These are phyloP conservation scores for Carlito syrichta DNA, from an alignment of 2,113 vertebrate genomes.

Conservation along the genomic window DNA sequence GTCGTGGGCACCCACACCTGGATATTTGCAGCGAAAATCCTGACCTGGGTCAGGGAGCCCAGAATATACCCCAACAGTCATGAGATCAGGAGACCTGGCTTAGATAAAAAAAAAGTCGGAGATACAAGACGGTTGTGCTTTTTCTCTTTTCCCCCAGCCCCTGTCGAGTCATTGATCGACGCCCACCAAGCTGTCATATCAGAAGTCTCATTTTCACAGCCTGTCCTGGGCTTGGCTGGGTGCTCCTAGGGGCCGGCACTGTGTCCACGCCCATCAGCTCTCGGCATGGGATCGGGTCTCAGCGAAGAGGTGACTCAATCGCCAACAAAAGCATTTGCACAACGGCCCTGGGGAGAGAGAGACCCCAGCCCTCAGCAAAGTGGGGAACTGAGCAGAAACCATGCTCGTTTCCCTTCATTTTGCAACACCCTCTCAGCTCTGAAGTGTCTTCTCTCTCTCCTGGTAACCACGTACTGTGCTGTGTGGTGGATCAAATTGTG, in stretches of 20 bases:
- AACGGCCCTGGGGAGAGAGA: neutral
- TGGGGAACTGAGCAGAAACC: accelerated
- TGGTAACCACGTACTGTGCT: accelerated
- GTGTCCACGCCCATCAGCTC: neutral
- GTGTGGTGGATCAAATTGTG: neutral
- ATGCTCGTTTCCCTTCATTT: neutral
- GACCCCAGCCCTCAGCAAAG: neutral
- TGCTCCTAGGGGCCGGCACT: neutral
- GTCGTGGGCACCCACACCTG: accelerated
- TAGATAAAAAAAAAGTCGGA: neutral
- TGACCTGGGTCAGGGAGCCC: neutral
- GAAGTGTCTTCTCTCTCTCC: neutral
- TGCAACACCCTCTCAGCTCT: neutral
- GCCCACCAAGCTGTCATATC: accelerated
- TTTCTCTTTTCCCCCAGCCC: neutral
- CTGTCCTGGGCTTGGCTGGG: accelerated
- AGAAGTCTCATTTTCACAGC: accelerated
- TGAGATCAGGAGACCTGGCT: neutral
- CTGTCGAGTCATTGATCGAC: neutral
- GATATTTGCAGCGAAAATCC: neutral
- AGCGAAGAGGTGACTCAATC: neutral
- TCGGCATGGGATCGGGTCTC: neutral
- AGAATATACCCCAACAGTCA: neutral
- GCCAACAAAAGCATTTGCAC: too few species aligned
- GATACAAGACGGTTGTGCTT: neutral